phyloP scores from a whole-genome alignment of 1,140 invertebrate species.

The Bombus superbus region DNA sequence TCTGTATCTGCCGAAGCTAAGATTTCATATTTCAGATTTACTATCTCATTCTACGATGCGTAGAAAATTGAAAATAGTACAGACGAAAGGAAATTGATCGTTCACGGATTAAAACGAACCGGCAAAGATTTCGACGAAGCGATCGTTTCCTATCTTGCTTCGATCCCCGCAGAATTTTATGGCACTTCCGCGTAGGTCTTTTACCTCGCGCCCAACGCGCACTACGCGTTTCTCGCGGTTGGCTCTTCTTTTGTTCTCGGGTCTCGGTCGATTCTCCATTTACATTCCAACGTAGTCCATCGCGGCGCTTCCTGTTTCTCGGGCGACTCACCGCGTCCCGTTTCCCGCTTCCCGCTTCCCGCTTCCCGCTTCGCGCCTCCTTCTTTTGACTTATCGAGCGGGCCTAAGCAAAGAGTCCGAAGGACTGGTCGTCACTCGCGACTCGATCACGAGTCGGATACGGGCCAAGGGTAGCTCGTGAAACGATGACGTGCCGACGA shows the following conservation, averaged over 20 bases:
- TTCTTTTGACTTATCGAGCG: not conserved
- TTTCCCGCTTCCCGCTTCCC: conserved; percentile 17
- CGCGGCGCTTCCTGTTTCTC: conserved; percentile 44
- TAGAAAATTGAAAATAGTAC: too few relatives aligned
- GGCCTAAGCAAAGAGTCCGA: not conserved
- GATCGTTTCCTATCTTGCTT: not conserved
- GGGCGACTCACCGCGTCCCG: conserved; percentile 15
- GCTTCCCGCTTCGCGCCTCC: not conserved
- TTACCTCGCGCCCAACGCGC: conserved; percentile 26
- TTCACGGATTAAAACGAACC: not conserved
- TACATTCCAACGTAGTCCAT: conserved; percentile 57
- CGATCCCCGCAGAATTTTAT: conserved; percentile 21
- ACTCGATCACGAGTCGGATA: not conserved
- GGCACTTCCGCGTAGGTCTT: conserved; percentile 18
- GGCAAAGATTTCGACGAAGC: not conserved
- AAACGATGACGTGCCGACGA: not conserved
- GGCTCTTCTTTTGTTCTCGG: conserved; percentile 23
- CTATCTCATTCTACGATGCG: too few relatives aligned
- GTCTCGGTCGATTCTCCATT: conserved; percentile 44
- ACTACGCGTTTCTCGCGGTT: not conserved
- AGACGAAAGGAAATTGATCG: too few relatives aligned
- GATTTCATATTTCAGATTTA: too few relatives aligned
- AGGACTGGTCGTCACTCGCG: not conserved
- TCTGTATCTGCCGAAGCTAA: too few relatives aligned
- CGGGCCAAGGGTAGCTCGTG: not conserved